A percentile compares a stretch with the other conserved stretches of the same genome.
These are phyloP conservation scores for Alethe castanea DNA, from an alignment of 2,113 vertebrate species.

Conservation along the genomic window DNA sequence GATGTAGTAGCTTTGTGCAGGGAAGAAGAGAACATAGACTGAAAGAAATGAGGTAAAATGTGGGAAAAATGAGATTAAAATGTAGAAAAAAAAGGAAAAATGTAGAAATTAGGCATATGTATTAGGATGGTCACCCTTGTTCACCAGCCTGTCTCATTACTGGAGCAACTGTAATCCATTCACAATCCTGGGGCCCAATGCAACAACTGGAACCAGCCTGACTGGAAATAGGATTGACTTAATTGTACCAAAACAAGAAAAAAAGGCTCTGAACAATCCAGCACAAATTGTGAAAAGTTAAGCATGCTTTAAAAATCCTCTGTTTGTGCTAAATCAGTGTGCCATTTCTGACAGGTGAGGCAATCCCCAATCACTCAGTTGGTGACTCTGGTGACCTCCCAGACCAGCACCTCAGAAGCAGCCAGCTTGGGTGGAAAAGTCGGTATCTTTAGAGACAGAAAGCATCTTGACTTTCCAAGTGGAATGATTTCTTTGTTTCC, in stretches of 20 bases:
- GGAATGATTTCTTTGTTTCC: background rate
- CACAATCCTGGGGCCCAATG: background rate
- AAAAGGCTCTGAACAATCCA: background rate
- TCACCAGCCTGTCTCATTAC: fast-evolving
- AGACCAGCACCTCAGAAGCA: background rate
- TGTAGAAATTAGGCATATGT: background rate
- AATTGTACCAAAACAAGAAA: background rate
- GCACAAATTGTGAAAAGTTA: background rate
- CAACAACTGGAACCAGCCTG: background rate
- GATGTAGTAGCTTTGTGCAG: background rate
- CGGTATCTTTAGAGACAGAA: background rate
- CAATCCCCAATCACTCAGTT: background rate
- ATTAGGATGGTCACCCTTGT: background rate
- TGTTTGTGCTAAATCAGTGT: background rate
- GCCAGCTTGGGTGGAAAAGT: background rate
- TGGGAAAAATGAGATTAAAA: background rate
- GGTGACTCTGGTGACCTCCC: background rate
- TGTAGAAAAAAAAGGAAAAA: background rate
- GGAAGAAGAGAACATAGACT: background rate
- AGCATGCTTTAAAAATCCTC: background rate
- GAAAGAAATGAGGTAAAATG: background rate
- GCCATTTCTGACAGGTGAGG: background rate
- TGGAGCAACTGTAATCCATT: background rate
- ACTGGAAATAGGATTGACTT: background rate
- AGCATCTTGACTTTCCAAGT: background rate